Conservation (phyloP, 35 echinoderm and acorn worm species). For the Heliocidaris erythrogramma region DNA sequence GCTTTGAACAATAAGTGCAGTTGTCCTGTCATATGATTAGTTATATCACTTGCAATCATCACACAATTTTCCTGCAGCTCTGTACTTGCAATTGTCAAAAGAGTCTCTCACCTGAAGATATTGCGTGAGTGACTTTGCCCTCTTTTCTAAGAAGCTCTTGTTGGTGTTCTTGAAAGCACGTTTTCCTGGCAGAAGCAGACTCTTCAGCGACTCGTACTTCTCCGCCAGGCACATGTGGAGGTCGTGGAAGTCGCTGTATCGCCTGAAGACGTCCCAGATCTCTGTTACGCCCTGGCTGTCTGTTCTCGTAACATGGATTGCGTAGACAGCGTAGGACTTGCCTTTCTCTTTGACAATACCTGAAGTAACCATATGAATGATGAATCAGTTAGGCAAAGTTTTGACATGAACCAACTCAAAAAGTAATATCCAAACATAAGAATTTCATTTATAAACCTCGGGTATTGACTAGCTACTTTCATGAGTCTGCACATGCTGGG, state of each 20-base stretch:
- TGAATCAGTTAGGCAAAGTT: background rate
- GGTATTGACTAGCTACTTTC: too few relatives aligned
- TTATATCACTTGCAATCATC: background rate
- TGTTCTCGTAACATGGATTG: slow-evolving; percentile 82
- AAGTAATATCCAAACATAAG: too few relatives aligned
- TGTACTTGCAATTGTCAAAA: background rate
- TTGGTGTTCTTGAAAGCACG: slow-evolving; percentile 82
- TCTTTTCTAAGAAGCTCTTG: slow-evolving; percentile 82
- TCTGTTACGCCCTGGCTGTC: slow-evolving; percentile 68
- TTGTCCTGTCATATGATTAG: too few relatives aligned
- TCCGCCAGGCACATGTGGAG: slow-evolving; percentile 87
- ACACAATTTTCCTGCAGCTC: background rate
- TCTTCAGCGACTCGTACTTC: slow-evolving; percentile 66
- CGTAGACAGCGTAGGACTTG: slow-evolving; percentile 78
- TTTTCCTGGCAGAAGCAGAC: slow-evolving; percentile 78
- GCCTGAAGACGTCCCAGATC: slow-evolving; percentile 87
- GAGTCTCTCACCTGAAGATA: slow-evolving; percentile 76
- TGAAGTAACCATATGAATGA: slow-evolving; percentile 12
- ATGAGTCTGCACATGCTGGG: too few relatives aligned
- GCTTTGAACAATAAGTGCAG: too few relatives aligned
- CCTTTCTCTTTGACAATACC: slow-evolving; percentile 88
- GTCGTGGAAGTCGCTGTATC: slow-evolving; percentile 98
- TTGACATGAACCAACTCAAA: too few relatives aligned
- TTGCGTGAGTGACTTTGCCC: slow-evolving; percentile 73
- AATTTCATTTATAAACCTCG: too few relatives aligned